phyloP scores from a whole-genome alignment of 2,797 vertebrate genomes.

The Passerculus sandwichensis region DNA sequence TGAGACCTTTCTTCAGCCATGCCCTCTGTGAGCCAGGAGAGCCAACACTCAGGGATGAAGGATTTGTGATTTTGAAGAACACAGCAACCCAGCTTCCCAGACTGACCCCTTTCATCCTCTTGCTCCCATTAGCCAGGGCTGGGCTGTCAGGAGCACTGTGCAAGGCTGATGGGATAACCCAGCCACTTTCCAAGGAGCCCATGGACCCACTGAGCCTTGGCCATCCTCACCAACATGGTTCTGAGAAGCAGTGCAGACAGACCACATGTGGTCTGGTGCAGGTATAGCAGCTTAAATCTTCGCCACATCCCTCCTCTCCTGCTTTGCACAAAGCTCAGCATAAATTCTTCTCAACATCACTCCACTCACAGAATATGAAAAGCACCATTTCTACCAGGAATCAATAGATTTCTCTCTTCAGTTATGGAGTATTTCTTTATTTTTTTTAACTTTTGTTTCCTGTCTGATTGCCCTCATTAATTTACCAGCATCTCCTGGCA shows the following conservation, averaged over 20 bases:
- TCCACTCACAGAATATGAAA: background rate
- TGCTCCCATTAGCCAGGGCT: background rate
- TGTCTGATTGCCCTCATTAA: background rate
- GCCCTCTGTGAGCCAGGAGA: background rate
- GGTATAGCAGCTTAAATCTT: background rate
- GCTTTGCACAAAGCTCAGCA: background rate
- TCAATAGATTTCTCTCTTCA: background rate
- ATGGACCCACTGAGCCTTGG: background rate
- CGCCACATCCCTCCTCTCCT: background rate
- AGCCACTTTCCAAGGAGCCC: background rate
- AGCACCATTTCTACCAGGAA: background rate
- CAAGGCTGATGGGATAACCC: background rate
- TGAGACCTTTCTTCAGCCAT: background rate
- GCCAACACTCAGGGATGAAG: background rate
- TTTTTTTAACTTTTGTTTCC: background rate
- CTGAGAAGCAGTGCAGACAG: background rate
- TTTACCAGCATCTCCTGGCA: background rate
- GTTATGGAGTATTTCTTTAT: accelerated
- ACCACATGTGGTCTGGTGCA: background rate
- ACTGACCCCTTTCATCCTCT: background rate
- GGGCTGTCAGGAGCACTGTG: accelerated
- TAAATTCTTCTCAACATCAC: background rate
- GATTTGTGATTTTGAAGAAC: background rate
- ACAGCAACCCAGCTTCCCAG: background rate
- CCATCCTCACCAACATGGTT: accelerated